Percentiles rank a stretch among this genome's conserved stretches.
Conservation (phyloP, 1,140 invertebrate genomes). For the Rhynchophorus ferrugineus region DNA sequence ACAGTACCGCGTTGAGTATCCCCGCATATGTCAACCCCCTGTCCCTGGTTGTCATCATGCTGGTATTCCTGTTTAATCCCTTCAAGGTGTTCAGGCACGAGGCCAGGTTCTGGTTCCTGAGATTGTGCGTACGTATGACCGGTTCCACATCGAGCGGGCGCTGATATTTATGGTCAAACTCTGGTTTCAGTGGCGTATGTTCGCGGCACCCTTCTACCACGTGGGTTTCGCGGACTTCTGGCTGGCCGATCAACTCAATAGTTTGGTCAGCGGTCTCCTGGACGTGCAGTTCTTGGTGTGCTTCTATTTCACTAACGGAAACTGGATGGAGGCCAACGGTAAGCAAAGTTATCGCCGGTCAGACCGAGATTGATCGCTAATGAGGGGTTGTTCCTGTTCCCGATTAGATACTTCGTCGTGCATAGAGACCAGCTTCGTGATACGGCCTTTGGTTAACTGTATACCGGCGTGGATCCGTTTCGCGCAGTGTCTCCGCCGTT, state of each 20-base stretch:
- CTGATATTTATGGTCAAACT: too few species aligned
- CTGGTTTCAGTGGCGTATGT: constrained; percentile 52
- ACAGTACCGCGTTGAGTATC: constrained; percentile 64
- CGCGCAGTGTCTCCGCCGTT: constrained; percentile 93
- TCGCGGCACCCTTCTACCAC: constrained; percentile 74
- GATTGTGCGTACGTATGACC: constrained; percentile 37
- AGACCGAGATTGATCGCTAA: too few species aligned
- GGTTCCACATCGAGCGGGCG: too few species aligned
- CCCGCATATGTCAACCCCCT: constrained; percentile 74
- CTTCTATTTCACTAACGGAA: constrained; percentile 50
- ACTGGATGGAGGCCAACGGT: constrained; percentile 41
- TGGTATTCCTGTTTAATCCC: constrained; percentile 74
- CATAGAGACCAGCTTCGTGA: constrained; percentile 41
- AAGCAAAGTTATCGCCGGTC: constrained; percentile 6
- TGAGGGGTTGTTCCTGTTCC: too few species aligned
- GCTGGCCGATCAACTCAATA: constrained; percentile 88
- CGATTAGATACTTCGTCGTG: constrained; percentile 43
- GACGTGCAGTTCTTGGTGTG: constrained; percentile 75
- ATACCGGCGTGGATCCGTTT: constrained; percentile 89
- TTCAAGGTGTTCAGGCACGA: constrained; percentile 70
- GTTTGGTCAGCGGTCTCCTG: constrained; percentile 63
- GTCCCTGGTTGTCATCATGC: constrained; percentile 58
- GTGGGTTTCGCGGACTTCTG: constrained; percentile 91
- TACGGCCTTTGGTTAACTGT: constrained; percentile 59
- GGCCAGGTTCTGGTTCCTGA: constrained; percentile 57